Evolutionary conservation across 2,797 vertebrate species (phyloP).

Genomic region (Diplodus puntazzo): DNA sequence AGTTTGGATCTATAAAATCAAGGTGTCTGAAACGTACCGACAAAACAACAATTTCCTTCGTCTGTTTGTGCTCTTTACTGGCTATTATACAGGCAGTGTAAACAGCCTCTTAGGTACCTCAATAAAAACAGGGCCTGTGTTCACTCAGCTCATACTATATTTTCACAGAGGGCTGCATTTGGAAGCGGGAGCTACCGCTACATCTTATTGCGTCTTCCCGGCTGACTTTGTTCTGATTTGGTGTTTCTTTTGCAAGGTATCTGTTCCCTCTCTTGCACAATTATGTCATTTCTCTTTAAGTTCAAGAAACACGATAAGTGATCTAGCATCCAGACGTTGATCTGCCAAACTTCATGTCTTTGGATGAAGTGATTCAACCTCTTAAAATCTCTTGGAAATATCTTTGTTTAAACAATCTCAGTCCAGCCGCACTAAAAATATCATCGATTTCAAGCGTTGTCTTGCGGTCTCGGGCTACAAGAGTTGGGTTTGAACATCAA

Average conservation of each 20-base stretch:
- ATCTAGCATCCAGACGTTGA: conserved; percentile 27
- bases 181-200: conserved; percentile 17
- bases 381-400: conserved; percentile 58
- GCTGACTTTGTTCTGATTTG: conserved; percentile 18
- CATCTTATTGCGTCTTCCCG: conserved; percentile 21
- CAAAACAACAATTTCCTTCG: conserved; percentile 57
- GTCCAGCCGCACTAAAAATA: conserved; percentile 79
- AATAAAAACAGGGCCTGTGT: conserved; percentile 61
- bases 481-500: conserved; percentile 60
- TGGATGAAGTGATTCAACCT: conserved; percentile 50
- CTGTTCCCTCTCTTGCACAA: conserved; percentile 34
- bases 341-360: conserved; percentile 50
- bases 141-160: conserved; percentile 41
- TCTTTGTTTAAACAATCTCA: conserved; percentile 66
- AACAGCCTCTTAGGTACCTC: conserved; percentile 66
- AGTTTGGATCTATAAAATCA: conserved; percentile 73
- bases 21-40: conserved; percentile 65
- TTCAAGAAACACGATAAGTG: conserved; percentile 36
- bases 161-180: conserved; percentile 4
- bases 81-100: conserved; percentile 62
- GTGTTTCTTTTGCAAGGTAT: conserved; percentile 11
- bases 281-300: conserved; percentile 57
- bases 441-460: conserved; percentile 55
- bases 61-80: conserved; percentile 65
- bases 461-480: conserved; percentile 58